Conservation (phyloP, 1,140 invertebrate genomes). For the Yoshiicerus persimilis region DNA sequence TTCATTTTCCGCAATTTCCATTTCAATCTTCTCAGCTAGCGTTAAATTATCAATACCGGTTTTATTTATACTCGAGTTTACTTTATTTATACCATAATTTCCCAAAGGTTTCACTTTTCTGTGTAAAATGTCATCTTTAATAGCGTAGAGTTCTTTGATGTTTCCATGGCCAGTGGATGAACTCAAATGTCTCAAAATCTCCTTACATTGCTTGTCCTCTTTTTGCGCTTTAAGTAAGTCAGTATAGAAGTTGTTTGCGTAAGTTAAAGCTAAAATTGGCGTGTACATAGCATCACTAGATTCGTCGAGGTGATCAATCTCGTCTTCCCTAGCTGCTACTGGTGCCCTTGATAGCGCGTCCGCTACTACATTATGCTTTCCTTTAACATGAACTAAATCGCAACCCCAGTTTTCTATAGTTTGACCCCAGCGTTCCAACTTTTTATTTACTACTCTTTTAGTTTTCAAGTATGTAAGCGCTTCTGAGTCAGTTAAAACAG, state of each 20-base stretch:
- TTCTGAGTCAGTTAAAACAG: no score
- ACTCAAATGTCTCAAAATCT: background rate
- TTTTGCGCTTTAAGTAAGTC: background rate
- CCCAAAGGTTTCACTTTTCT: background rate
- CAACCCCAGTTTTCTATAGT: no score
- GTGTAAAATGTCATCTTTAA: background rate
- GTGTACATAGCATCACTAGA: background rate
- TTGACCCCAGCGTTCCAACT: no score
- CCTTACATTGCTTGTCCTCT: background rate
- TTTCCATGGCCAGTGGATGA: background rate
- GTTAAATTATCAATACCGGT: no score
- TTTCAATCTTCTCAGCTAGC: no score
- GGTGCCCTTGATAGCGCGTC: slow-evolving; percentile 41
- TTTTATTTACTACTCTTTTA: no score
- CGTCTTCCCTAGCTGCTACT: background rate
- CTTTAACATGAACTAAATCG: no score
- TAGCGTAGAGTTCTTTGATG: background rate
- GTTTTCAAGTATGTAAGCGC: no score
- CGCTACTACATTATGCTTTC: no score
- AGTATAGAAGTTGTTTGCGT: no score
- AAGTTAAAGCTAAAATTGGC: background rate
- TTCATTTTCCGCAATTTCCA: no score
- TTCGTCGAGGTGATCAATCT: background rate
- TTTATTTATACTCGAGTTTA: background rate
- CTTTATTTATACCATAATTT: background rate